Base-by-base conservation (phyloP, 2,113 vertebrate species). In the Anarrhichthys ocellatus region DNA sequence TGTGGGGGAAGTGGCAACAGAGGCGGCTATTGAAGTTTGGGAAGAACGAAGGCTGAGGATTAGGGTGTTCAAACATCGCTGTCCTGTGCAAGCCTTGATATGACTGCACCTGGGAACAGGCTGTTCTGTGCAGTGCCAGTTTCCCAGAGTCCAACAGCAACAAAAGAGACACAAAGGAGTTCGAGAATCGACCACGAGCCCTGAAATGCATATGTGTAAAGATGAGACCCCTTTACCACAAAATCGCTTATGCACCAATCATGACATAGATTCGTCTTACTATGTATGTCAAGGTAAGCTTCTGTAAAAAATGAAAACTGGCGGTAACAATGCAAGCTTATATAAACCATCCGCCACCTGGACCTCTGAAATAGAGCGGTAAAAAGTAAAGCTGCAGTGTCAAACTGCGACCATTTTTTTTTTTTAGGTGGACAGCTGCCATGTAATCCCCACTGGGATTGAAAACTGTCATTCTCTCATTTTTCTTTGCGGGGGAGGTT, bases 11-110 rank as follows among this genome's bases (percentile, higher is more conserved):
- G 90, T 83, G 85, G 90, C 56, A 84, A 80, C 83, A 80, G 91
- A 87, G 91, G 89, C 61, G 11, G 83, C 92, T 54, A 91, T 91
- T 94, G 91, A 94, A 92, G 89, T 92, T 79, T 71, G 50, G 73
- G 78, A 83, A 89, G 89, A 92, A 88, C 84, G 82, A 91, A 88
- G 91, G 87, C 86, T 82, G 88, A 78, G 80, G 93, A 94, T 94
- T 94, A 93, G 72, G 70, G 81, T 50, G 89, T 91, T 94, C 89
- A 93, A 92, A 93, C 92, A 92, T 73, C 17, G 69, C 87, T 82
- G 91, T 89, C 82, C 80, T 86, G 83, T 76, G 91, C 38, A 63
- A 82, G 89, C 82, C 90, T 89, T 87, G 90, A 92, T 88, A 89
- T 65, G 83, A 76, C 82, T 80, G 90, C 90, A 90, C 87, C 88